Percentiles rank a stretch among this genome's conserved stretches.
phyloP scores from a whole-genome alignment of 1,140 invertebrate genomes.

The Lerema accius region DNA sequence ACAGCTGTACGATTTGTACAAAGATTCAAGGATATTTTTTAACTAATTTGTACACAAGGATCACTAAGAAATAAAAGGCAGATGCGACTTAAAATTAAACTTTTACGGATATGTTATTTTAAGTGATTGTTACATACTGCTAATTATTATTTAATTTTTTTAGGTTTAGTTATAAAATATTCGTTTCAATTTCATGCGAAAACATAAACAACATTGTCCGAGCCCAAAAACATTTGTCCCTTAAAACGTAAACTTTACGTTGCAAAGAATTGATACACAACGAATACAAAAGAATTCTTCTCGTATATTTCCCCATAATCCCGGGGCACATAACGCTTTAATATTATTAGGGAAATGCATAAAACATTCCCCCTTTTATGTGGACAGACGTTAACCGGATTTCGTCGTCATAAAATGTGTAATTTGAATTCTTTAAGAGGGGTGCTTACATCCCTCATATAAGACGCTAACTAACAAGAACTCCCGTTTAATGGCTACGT shows the following conservation, averaged over 20 bases:
- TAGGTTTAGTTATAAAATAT: no score
- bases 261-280: neutral
- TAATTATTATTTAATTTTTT: no score
- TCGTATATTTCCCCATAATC: constrained; percentile 4
- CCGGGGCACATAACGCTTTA: constrained; percentile 4
- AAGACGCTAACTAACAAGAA: constrained; percentile 16
- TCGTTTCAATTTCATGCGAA: no score
- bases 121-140: no score
- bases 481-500: neutral
- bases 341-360: constrained; percentile 27
- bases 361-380: constrained; percentile 28
- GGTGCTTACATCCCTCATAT: constrained; percentile 15
- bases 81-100: no score
- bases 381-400: constrained; percentile 26
- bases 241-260: no score
- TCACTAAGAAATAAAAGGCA: no score
- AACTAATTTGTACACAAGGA: no score
- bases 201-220: no score
- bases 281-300: neutral
- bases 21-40: no score
- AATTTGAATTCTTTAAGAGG: constrained; percentile 34
- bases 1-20: neutral
- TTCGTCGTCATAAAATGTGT: constrained; percentile 27
- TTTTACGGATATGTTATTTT: no score
- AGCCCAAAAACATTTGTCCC: no score